These are phyloP conservation scores for Holothuria glaberrima DNA, from an alignment of 35 echinoderm and acorn worm genomes.

Conservation along the genomic window DNA sequence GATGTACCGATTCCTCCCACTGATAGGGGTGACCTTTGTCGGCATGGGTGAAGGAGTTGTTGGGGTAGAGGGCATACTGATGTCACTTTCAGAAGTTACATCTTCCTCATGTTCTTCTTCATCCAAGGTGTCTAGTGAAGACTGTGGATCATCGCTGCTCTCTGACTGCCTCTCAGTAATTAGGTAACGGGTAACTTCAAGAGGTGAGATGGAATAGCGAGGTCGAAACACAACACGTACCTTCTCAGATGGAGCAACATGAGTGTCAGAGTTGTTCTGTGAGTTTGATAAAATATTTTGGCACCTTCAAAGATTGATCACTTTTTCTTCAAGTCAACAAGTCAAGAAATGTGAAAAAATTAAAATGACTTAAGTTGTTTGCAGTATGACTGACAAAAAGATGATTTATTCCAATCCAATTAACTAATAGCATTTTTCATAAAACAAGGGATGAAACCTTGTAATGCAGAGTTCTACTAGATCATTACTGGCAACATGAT, in stretches of 20 bases:
- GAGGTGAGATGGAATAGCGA: constrained; percentile 86
- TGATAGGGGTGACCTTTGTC: constrained; percentile 35
- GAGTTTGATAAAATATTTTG: not conserved
- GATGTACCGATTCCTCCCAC: constrained; percentile 1
- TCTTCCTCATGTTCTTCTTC: constrained; percentile 37
- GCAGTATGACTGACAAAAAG: no score
- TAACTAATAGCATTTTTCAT: no score
- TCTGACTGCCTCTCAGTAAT: constrained; percentile 86
- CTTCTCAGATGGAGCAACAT: constrained; percentile 78
- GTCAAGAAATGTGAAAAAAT: not conserved
- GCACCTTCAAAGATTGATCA: no score
- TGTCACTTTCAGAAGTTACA: constrained; percentile 64
- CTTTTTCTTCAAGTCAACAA: not conserved
- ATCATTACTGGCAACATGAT: no score
- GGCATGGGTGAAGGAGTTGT: constrained; percentile 23
- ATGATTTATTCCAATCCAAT: no score
- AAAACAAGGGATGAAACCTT: no score
- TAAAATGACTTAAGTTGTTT: no score
- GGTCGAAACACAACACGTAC: constrained; percentile 59
- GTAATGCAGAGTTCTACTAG: no score
- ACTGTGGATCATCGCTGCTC: constrained; percentile 45
- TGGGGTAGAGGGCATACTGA: constrained; percentile 69
- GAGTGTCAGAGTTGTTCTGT: constrained; percentile 83
- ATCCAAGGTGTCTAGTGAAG: not conserved
- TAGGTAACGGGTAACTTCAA: constrained; percentile 88